phyloP scores from a whole-genome alignment of 2,797 vertebrate genomes.

The Nasua narica region DNA sequence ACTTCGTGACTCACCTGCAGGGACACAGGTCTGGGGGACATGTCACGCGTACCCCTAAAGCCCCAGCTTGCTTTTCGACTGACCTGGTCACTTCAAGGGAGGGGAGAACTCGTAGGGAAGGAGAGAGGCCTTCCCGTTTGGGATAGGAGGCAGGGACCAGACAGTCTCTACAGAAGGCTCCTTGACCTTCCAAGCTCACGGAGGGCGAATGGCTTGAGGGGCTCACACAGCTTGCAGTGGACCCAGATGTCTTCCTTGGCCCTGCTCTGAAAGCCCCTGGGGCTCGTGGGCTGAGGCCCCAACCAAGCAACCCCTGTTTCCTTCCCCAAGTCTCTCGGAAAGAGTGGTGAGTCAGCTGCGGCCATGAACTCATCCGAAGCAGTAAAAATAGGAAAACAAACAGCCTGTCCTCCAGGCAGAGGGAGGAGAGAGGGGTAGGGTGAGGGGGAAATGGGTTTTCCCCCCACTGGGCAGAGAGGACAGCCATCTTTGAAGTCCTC shows the following conservation, averaged over 20 bases:
- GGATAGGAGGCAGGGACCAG: background rate
- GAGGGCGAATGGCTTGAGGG: background rate
- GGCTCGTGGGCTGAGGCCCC: slow-evolving; percentile 31
- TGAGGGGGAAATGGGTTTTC: background rate
- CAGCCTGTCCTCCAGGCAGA: slow-evolving; percentile 43
- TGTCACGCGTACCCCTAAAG: background rate
- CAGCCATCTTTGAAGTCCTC: slow-evolving; percentile 66
- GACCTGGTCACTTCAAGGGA: background rate
- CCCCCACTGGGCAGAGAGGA: slow-evolving; percentile 32
- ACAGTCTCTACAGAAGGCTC: background rate
- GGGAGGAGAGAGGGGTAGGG: background rate
- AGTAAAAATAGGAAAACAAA: slow-evolving; percentile 74
- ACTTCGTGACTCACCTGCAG: background rate
- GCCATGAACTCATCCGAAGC: slow-evolving; percentile 72
- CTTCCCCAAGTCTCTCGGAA: slow-evolving; percentile 59
- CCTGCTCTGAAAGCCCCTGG: background rate
- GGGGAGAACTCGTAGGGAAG: background rate
- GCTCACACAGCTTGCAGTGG: background rate
- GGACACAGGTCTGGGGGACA: background rate
- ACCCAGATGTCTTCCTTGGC: background rate
- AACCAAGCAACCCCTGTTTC: slow-evolving; percentile 58
- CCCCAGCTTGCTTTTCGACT: background rate
- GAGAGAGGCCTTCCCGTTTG: background rate
- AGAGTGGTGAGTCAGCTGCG: slow-evolving; percentile 76
- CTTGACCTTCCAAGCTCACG: background rate